Evolutionary conservation across 2,888 invertebrate genomes (phyloP).

Genomic region (Diaperis boleti): DNA sequence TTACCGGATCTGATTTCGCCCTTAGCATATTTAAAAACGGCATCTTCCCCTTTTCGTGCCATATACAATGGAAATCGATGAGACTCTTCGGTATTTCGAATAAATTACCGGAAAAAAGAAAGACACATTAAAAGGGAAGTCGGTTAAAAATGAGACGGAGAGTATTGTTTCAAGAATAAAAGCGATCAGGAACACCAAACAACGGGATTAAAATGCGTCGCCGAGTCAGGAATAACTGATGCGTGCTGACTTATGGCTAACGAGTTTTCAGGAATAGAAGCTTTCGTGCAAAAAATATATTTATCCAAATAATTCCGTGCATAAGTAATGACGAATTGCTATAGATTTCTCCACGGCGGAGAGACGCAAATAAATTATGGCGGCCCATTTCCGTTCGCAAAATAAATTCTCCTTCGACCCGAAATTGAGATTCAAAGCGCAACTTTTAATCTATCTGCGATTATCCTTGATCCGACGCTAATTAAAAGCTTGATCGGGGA

Average conservation of each 20-base stretch:
- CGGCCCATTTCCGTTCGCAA: conserved; percentile 4
- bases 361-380: conserved; percentile 5
- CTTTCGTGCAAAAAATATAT: conserved; percentile 30
- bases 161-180: conserved; percentile 50
- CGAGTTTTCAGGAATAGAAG: conserved; percentile 19
- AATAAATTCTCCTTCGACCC: conserved; percentile 2
- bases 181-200: conserved; percentile 42
- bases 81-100: conserved; percentile 44
- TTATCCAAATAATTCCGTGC: conserved; percentile 5
- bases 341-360: conserved; percentile 1
- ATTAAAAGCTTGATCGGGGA: background rate
- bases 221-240: conserved; percentile 34
- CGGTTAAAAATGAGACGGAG: conserved; percentile 46
- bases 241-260: conserved; percentile 36
- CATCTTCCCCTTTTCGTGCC: background rate
- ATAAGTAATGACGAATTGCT: conserved; percentile 22
- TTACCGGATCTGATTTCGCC: background rate
- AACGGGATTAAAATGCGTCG: conserved; percentile 39
- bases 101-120: conserved; percentile 50
- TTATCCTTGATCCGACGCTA: background rate
- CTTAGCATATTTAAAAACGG: background rate
- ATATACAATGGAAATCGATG: conserved; percentile 24
- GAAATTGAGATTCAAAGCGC: background rate
- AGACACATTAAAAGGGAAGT: conserved; percentile 50
- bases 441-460: background rate